Base-by-base conservation (phyloP, 2,888 invertebrate species). In the Conus canariensis region DNA sequence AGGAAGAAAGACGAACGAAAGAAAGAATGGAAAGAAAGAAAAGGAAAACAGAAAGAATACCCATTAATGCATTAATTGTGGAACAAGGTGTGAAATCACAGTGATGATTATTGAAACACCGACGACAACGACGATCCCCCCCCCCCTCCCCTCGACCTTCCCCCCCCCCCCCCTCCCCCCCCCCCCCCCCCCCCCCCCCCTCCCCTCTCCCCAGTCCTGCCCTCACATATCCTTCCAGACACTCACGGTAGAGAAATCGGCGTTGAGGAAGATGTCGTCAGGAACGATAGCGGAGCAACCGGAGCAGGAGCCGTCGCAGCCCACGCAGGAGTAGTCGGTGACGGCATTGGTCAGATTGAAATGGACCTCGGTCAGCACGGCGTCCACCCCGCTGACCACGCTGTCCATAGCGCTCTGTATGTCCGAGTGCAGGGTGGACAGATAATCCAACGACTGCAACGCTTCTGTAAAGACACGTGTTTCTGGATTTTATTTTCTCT, bases 291-390 rank as follows among this genome's bases (percentile, higher is more conserved):
- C 25, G 19, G 83, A 58, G 80, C 92, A 92, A n/a, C 90, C 91
- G 0, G 64, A 45, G 80, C 92, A 92, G 45, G 90, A 87, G 30
- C 92, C 92, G 74, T 91, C 90, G 82, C 92, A 92, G 56, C 92
- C 92, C 25, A 85, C 85, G 59, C 92, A 92, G 8, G 90, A 88
- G 82, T 85, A 91, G 90, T 91, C 92, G 9, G 45, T 83, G 16
- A 89, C 77, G 7, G 90, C 85, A 25, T 60, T 60, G 12, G 85
- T 88, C n/a, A 92, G 86, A 67, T 91, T 90, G 59, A 85, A 90
- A 87, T 91, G 89, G 77, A 90, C 74, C 59, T 86, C 77, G 30
- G 87, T 87, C 88, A 90, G 83, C 56, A 88, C 70, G 8, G 85
- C n/a, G 67, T 82, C 70, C 58, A 90, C 85, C 14, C 88, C 77